Conservation (phyloP, 2,888 invertebrate species). For the Harpagoxenus sublaevis region DNA sequence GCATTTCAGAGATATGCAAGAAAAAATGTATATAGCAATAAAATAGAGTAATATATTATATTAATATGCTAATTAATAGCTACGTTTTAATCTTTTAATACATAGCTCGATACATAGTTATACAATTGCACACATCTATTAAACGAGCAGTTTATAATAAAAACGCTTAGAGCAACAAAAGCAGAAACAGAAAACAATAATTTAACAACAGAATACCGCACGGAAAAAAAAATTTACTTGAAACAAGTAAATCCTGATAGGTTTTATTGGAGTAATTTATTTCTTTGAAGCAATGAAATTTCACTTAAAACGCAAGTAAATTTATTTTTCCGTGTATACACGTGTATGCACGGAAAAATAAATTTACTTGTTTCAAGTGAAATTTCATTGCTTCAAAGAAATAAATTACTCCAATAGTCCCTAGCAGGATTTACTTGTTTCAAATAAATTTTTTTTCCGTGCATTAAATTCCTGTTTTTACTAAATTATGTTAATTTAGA, state of each 20-base stretch:
- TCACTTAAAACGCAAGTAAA: no score
- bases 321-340: no score
- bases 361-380: no score
- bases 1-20: neutral
- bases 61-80: neutral
- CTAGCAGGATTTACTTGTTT: no score
- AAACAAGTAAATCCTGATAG: no score
- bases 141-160: neutral
- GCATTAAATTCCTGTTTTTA: neutral
- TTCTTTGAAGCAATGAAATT: no score
- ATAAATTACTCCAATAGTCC: no score
- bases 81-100: neutral
- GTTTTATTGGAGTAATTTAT: no score
- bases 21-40: neutral
- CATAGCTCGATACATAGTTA: neutral
- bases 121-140: neutral
- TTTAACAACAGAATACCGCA: neutral
- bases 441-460: no score
- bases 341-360: no score
- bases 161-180: neutral
- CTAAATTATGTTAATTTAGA: neutral
- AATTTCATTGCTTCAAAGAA: no score
- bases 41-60: neutral
- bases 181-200: neutral
- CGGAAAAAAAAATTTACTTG: no score